Conservation (phyloP, 2,113 vertebrate species). For the Nanorana parkeri region DNA sequence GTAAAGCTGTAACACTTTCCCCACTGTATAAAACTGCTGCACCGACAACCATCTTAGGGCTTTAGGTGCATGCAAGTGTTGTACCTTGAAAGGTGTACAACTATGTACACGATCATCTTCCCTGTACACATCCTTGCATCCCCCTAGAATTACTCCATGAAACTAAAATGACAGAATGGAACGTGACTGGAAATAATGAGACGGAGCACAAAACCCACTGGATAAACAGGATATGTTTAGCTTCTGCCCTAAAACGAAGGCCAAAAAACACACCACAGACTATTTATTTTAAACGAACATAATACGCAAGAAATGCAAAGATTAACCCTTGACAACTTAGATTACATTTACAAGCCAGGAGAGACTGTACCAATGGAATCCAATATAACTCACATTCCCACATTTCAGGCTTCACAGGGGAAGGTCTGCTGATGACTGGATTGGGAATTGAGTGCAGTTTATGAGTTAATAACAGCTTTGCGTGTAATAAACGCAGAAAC, state of each 20-base stretch:
- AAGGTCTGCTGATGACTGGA: not conserved
- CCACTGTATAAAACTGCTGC: too few species aligned
- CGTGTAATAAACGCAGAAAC: constrained; percentile 15
- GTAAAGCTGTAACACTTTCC: too few species aligned
- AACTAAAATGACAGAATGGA: not conserved
- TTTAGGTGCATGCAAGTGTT: not conserved
- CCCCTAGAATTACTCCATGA: not conserved
- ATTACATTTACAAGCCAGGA: not conserved
- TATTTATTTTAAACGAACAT: not conserved
- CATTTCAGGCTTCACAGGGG: constrained; percentile 10
- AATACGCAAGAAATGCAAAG: constrained; percentile 8
- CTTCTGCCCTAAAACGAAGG: constrained; percentile 11
- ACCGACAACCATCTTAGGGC: too few species aligned
- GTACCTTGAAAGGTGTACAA: not conserved
- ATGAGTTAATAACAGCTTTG: constrained; percentile 30
- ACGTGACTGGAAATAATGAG: constrained; percentile 31
- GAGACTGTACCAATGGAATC: not conserved
- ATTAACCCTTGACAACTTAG: not conserved
- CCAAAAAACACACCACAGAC: not conserved
- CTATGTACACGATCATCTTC: not conserved
- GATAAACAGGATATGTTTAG: constrained; percentile 34
- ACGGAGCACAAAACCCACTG: constrained; percentile 8
- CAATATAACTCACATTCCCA: not conserved
- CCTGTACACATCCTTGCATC: not conserved
- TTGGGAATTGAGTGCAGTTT: constrained; percentile 44